These are phyloP conservation scores for Seira sanloemensis DNA, from an alignment of 2,888 invertebrate species.

Conservation along the genomic window DNA sequence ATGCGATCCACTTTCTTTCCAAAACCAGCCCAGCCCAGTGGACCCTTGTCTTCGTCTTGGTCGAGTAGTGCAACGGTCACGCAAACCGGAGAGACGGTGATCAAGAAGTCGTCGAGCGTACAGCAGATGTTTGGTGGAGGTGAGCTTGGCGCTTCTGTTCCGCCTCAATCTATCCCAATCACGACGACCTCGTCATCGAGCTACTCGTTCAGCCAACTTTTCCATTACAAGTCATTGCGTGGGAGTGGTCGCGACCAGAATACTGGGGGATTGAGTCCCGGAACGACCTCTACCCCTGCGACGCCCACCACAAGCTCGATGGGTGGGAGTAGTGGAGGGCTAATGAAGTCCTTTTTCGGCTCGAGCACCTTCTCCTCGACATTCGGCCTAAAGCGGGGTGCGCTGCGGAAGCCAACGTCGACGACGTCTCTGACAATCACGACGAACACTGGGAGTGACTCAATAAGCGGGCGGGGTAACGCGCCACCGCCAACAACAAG, in stretches of 20 bases:
- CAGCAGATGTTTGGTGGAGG: constrained; percentile 39
- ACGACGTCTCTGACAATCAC: constrained; percentile 65
- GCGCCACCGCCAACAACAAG: constrained; percentile 66
- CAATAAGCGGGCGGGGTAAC: constrained; percentile 36
- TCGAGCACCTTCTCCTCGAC: constrained; percentile 63
- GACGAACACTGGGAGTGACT: constrained; percentile 57
- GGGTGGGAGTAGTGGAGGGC: constrained; percentile 60
- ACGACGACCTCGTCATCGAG: constrained; percentile 51
- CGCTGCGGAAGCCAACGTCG: constrained; percentile 56
- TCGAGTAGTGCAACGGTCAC: constrained; percentile 29
- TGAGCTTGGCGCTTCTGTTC: constrained; percentile 17
- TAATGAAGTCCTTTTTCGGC: constrained; percentile 63
- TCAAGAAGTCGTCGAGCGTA: constrained; percentile 63
- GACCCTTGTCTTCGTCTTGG: constrained; percentile 52
- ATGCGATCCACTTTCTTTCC: constrained; percentile 31
- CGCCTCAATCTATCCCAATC: neutral
- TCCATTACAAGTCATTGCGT: constrained; percentile 46
- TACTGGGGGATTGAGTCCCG: constrained; percentile 29
- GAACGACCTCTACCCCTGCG: constrained; percentile 50
- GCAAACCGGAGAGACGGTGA: constrained; percentile 31
- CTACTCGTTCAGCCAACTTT: constrained; percentile 54
- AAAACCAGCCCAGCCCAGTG: constrained; percentile 15
- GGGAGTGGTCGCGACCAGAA: constrained; percentile 29
- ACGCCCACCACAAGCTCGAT: constrained; percentile 47
- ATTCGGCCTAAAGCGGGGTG: constrained; percentile 41